Evolutionary conservation across 1,140 invertebrate genomes (phyloP).

Genomic region (Trichonephila clavipes): DNA sequence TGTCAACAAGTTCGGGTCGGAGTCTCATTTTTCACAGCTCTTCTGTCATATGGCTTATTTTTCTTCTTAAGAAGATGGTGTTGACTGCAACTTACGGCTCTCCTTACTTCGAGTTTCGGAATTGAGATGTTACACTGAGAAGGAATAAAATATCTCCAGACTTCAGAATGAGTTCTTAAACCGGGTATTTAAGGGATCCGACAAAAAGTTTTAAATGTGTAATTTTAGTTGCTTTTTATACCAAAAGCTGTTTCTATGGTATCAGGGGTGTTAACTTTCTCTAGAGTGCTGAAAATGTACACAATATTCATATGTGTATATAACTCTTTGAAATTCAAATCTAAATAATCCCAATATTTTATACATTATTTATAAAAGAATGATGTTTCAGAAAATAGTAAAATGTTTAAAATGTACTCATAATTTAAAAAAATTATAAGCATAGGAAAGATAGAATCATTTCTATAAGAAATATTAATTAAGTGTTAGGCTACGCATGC

Average conservation of each 20-base stretch:
- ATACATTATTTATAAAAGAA: too few relatives aligned
- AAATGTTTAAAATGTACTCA: too few relatives aligned
- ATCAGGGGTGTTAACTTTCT: too few relatives aligned
- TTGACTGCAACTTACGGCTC: conserved; percentile 60
- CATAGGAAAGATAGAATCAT: too few relatives aligned
- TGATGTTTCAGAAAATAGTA: too few relatives aligned
- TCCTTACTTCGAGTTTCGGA: conserved; percentile 45
- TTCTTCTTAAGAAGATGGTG: conserved; percentile 64
- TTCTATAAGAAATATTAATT: too few relatives aligned
- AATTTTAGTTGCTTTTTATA: background rate
- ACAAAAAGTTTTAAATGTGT: background rate
- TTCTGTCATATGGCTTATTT: conserved; percentile 74
- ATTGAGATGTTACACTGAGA: conserved; percentile 54
- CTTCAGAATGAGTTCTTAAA: conserved; percentile 34
- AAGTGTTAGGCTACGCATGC: too few relatives aligned
- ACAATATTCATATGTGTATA: too few relatives aligned
- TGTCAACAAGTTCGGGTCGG: conserved; percentile 72
- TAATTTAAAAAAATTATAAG: too few relatives aligned
- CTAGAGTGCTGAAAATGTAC: too few relatives aligned
- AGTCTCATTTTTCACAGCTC: conserved; percentile 72
- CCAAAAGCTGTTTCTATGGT: background rate
- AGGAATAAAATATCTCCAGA: conserved; percentile 70
- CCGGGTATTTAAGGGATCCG: conserved; percentile 27
- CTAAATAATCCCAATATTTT: too few relatives aligned
- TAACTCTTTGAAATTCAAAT: too few relatives aligned